Evolutionary conservation across 2,888 invertebrate genomes (phyloP), one percentile per base, ranked within the genome.

Genomic region (Lottia gigantea): DNA sequence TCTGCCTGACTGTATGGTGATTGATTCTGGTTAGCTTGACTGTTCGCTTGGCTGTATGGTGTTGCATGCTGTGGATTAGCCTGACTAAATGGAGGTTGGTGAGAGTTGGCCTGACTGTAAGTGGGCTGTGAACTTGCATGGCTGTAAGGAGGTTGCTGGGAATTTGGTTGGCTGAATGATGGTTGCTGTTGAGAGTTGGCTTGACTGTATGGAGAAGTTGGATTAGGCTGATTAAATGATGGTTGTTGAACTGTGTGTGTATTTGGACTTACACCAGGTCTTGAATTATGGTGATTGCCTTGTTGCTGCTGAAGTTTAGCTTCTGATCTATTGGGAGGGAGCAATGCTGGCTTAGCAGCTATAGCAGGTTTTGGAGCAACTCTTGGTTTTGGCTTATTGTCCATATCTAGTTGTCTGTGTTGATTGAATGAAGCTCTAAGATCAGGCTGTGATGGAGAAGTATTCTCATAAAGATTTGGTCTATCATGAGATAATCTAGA

Each of bases 401-500:
- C 74, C n/a, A 76, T 73, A 64, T 71, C 76, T 8, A 77, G 80
- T 25, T 77, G 70, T 14, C 74, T 72, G 23, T 82, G 72, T 68
- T 85, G 84, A 66, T 85, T 83, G 78, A 84, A 85, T 23, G 84
- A 82, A 31, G 84, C 83, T 7, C 76, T 71, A 2, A 78, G 75
- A 49, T 84, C 85, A 47, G 80, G 81, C 63, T 76, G 77, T 46
- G 80, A 72, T 7, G 83, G 80, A 19, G 73, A 71, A 16, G 86
- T 82, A 75, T 85, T 85, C 75, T 85, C 83, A 72, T 85, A 86
- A 71, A 84, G 83, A 66, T 82, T 78, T n/a, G 80, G 82, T 74
- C 84, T 84, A 62, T 82, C 78, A 72, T 80, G 84, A 68, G 85
- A 85, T 69, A 86, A 81, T 61, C 87, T 82, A 31, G 87, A 78